Conservation (phyloP, 2,797 vertebrate species). For the Xerus rutilus region DNA sequence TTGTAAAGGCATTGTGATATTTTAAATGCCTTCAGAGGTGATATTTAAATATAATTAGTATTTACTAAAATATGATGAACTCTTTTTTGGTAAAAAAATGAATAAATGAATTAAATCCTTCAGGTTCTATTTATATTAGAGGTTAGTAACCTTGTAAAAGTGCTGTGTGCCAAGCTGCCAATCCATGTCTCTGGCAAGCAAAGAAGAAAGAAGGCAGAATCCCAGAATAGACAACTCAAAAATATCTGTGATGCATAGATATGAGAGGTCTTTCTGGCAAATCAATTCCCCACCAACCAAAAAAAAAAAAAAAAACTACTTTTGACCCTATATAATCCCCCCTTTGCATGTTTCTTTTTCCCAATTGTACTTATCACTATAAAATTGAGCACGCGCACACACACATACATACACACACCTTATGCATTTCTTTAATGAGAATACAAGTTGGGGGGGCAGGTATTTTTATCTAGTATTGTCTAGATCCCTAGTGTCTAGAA, state of each 20-base stretch:
- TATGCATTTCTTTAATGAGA: not conserved
- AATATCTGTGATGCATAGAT: not conserved
- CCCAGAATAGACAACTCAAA: not conserved
- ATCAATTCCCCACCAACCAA: not conserved
- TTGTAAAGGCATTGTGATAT: not conserved
- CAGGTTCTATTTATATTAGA: not conserved
- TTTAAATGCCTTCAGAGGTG: not conserved
- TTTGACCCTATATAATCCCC: not conserved
- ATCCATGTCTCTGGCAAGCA: not conserved
- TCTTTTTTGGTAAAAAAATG: not conserved
- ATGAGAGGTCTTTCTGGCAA: not conserved
- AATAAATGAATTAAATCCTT: not conserved
- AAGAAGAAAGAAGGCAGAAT: not conserved
- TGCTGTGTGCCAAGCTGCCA: not conserved
- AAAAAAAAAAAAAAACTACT: not conserved
- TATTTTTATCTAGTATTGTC: not conserved
- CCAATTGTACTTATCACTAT: not conserved
- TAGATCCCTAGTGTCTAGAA: not conserved
- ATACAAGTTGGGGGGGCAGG: not conserved
- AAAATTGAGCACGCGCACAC: not conserved
- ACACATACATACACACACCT: not conserved
- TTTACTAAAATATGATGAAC: slow-evolving; percentile 10
- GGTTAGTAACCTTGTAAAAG: not conserved
- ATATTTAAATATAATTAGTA: not conserved
- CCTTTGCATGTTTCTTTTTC: not conserved